Conservation (phyloP, 23 tunicate genomes). For the Aplidium turbinatum region DNA sequence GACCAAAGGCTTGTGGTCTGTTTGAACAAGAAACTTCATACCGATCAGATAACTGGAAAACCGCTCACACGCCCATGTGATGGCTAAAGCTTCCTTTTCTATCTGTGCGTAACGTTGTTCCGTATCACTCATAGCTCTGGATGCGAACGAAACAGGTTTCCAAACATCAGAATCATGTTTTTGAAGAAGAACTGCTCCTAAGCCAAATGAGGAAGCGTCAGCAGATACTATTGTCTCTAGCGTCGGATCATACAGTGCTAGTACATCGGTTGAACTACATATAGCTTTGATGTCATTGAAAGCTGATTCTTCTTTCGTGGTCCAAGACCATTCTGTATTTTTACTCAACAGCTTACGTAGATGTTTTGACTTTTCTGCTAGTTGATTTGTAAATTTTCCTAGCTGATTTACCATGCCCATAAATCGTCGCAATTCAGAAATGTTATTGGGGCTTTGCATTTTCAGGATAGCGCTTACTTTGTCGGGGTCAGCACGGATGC, state of each 20-base stretch:
- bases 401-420: conserved; percentile 33
- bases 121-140: conserved; percentile 9
- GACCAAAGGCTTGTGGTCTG: conserved; percentile 29
- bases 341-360: conserved; percentile 13
- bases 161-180: not conserved
- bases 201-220: conserved; percentile 12
- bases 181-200: conserved; percentile 16
- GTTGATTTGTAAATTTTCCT: conserved; percentile 13
- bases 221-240: conserved; percentile 13
- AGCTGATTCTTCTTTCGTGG: conserved; percentile 1
- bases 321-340: conserved; percentile 1
- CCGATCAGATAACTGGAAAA: conserved; percentile 6
- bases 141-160: not conserved
- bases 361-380: conserved; percentile 5
- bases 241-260: conserved; percentile 7
- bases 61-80: conserved; percentile 10
- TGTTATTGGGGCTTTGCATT: conserved; percentile 22
- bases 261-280: not conserved
- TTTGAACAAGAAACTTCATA: not conserved
- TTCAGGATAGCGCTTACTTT: conserved; percentile 22
- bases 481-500: conserved; percentile 29
- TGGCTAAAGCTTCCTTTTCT: conserved; percentile 26
- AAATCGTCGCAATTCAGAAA: conserved; percentile 18
- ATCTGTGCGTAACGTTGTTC: conserved; percentile 25
- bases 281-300: not conserved